phyloP scores from a whole-genome alignment of 1,140 invertebrate genomes.

The Rhyacophila brunnea region DNA sequence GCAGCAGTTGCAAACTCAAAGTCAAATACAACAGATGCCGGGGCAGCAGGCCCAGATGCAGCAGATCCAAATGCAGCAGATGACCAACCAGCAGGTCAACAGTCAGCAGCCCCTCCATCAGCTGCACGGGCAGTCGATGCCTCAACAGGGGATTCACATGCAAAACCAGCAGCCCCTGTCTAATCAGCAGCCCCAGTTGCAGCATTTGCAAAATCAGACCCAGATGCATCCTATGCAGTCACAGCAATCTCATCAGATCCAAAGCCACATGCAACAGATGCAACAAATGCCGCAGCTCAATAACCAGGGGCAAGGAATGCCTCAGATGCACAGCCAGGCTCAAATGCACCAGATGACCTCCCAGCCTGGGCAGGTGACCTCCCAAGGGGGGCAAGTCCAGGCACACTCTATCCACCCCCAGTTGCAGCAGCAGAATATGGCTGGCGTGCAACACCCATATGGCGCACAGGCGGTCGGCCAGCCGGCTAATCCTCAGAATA shows the following conservation, averaged over 20 bases:
- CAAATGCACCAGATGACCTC: slow-evolving; percentile 30
- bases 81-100: slow-evolving; percentile 47
- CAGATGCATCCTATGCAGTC: slow-evolving; percentile 29
- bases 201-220: slow-evolving; percentile 49
- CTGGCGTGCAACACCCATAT: slow-evolving; percentile 48
- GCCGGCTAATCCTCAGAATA: slow-evolving; percentile 46
- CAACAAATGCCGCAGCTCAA: slow-evolving; percentile 49
- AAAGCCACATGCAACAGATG: slow-evolving; percentile 54
- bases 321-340: slow-evolving; percentile 42
- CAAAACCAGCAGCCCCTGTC: slow-evolving; percentile 41
- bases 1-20: slow-evolving; percentile 47
- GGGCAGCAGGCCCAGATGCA: slow-evolving; percentile 52
- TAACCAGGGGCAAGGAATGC: slow-evolving; percentile 48
- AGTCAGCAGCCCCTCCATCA: slow-evolving; percentile 45
- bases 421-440: slow-evolving; percentile 49
- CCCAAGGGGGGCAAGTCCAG: slow-evolving; percentile 44
- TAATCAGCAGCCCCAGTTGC: slow-evolving; percentile 44
- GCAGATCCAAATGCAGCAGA: slow-evolving; percentile 47
- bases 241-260: slow-evolving; percentile 42
- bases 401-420: slow-evolving; percentile 52
- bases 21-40: slow-evolving; percentile 50
- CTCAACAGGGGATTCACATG: slow-evolving; percentile 51
- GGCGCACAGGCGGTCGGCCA: slow-evolving; percentile 48
- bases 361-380: slow-evolving; percentile 47
- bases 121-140: slow-evolving; percentile 51